These are phyloP conservation scores for Drosophila albomicans DNA, from an alignment of 1,140 invertebrate genomes.

Conservation along the genomic window DNA sequence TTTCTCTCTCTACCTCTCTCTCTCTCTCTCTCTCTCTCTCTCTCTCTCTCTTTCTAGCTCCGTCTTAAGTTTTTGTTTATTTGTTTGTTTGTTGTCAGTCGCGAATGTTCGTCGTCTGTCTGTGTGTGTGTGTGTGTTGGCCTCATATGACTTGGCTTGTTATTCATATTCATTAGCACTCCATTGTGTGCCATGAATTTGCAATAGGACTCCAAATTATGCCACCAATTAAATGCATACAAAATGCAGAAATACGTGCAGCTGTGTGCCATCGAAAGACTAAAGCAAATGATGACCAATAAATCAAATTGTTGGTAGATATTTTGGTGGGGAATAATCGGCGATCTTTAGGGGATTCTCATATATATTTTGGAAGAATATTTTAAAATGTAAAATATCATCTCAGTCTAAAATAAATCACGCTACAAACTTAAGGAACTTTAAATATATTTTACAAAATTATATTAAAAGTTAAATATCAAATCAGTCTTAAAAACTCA, in stretches of 20 bases:
- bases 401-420: too few relatives aligned
- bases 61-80: slow-evolving; percentile 63
- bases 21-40: neutral
- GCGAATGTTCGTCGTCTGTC: slow-evolving; percentile 39
- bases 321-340: neutral
- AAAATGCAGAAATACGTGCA: slow-evolving; percentile 3
- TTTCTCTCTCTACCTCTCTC: neutral
- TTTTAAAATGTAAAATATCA: too few relatives aligned
- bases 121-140: slow-evolving; percentile 1
- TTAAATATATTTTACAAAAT: too few relatives aligned
- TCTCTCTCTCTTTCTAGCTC: neutral
- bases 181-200: slow-evolving; percentile 70
- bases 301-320: slow-evolving; percentile 5
- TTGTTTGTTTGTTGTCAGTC: slow-evolving; percentile 57
- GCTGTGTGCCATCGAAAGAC: neutral
- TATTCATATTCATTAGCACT: slow-evolving; percentile 80
- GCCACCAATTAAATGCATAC: slow-evolving; percentile 54
- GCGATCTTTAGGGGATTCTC: too few relatives aligned
- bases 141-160: slow-evolving; percentile 50
- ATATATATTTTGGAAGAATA: too few relatives aligned
- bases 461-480: too few relatives aligned
- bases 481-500: too few relatives aligned
- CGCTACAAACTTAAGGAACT: too few relatives aligned
- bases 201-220: slow-evolving; percentile 50
- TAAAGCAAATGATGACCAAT: neutral